Evolutionary conservation across 2,113 vertebrate species (phyloP).

Genomic region (Cephalopterus ornatus): DNA sequence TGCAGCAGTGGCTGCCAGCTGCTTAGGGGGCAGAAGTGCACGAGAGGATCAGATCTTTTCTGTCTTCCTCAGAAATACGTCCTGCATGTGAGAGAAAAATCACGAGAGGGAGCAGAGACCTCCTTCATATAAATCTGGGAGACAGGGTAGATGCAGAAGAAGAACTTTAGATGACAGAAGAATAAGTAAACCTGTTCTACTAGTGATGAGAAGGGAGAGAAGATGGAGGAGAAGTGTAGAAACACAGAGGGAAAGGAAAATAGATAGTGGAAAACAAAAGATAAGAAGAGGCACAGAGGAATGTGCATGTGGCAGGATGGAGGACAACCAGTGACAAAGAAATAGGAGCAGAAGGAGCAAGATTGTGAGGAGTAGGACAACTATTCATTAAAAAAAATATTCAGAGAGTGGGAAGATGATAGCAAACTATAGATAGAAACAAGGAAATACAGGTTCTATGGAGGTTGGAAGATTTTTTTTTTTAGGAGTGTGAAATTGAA

Average conservation of each 20-base stretch:
- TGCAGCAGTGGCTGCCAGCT: background rate
- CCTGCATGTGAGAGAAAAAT: background rate
- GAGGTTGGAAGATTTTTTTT: background rate
- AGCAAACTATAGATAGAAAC: background rate
- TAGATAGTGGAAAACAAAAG: background rate
- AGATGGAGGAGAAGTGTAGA: background rate
- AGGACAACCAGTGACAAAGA: background rate
- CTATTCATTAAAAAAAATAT: background rate
- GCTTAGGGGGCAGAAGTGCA: background rate
- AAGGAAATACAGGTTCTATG: background rate
- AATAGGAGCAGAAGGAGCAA: background rate
- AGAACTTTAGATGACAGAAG: background rate
- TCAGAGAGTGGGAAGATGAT: background rate
- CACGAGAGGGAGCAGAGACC: background rate
- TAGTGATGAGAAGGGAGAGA: background rate
- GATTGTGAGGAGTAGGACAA: background rate
- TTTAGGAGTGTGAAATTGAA: background rate
- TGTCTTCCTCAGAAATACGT: background rate
- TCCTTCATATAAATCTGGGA: background rate
- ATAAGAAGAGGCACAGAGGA: background rate
- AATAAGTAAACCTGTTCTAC: background rate
- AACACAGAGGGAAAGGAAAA: background rate
- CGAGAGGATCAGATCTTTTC: background rate
- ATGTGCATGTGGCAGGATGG: background rate
- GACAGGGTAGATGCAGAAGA: background rate